phyloP scores from a whole-genome alignment of 1,140 invertebrate species.

The Vollenhovia emeryi region DNA sequence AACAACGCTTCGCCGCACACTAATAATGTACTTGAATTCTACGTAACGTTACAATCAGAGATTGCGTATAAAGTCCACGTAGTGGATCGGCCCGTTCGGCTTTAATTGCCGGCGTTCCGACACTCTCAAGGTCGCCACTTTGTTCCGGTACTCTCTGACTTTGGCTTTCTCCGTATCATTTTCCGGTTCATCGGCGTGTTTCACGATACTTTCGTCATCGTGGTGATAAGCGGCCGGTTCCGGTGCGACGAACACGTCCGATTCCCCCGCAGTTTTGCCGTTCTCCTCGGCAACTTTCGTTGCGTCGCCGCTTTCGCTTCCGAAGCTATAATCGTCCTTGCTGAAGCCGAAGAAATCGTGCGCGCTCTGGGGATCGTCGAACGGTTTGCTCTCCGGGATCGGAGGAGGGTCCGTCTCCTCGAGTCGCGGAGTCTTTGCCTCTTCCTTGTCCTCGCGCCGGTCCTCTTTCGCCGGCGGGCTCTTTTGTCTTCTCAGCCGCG shows the following conservation, averaged over 20 bases:
- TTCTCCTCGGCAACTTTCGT: not conserved
- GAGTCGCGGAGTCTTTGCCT: not conserved
- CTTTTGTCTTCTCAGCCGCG: not conserved
- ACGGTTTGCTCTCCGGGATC: not conserved
- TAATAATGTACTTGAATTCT: not conserved
- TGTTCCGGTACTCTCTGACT: slow-evolving; percentile 69
- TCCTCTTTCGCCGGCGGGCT: not conserved
- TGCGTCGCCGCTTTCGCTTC: slow-evolving; percentile 20
- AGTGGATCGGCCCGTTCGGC: slow-evolving; percentile 63
- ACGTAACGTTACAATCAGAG: slow-evolving; percentile 48
- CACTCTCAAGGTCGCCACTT: slow-evolving; percentile 64
- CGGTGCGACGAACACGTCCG: slow-evolving; percentile 44
- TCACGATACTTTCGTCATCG: slow-evolving; percentile 66
- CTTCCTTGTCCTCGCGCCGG: not conserved
- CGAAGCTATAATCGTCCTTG: slow-evolving; percentile 58
- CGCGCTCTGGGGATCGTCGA: slow-evolving; percentile 53
- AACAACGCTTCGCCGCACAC: not conserved
- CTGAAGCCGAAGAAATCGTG: slow-evolving; percentile 62
- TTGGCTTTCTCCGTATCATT: slow-evolving; percentile 68
- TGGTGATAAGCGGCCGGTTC: slow-evolving; percentile 64
- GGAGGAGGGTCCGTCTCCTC: not conserved
- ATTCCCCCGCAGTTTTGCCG: slow-evolving; percentile 36
- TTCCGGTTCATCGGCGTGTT: slow-evolving; percentile 68
- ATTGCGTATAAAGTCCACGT: slow-evolving; percentile 66
- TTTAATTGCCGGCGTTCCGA: slow-evolving; percentile 66